Percentiles rank a stretch among this genome's conserved stretches.
Evolutionary conservation across 1,140 invertebrate species (phyloP).

Genomic region (Vollenhovia emeryi): DNA sequence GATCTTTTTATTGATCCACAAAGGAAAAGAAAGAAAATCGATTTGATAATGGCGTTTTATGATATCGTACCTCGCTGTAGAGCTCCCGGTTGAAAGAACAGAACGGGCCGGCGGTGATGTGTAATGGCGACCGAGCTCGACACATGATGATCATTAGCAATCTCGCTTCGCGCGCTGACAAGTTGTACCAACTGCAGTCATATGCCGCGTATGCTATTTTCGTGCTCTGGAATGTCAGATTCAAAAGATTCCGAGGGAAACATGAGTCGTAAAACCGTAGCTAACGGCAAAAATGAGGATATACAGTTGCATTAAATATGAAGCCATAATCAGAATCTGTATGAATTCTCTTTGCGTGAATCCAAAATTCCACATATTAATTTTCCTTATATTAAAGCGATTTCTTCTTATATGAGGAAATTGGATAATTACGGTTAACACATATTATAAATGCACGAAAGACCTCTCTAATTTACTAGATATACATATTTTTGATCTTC

Average conservation of each 20-base stretch:
- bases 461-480: neutral
- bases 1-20: neutral
- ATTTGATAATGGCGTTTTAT: neutral
- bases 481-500: neutral
- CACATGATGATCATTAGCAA: slow-evolving; percentile 75
- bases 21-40: neutral
- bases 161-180: slow-evolving; percentile 60
- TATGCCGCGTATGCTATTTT: slow-evolving; percentile 73
- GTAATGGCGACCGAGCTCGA: slow-evolving; percentile 68
- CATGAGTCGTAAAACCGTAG: neutral
- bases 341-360: neutral
- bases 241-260: slow-evolving; percentile 7
- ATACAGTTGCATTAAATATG: neutral
- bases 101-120: slow-evolving; percentile 76
- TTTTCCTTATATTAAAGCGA: neutral
- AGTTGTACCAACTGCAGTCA: slow-evolving; percentile 75
- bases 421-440: too few relatives aligned
- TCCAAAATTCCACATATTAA: neutral
- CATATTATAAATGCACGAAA: too few relatives aligned
- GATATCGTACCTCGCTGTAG: slow-evolving; percentile 55
- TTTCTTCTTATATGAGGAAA: neutral
- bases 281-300: neutral
- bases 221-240: slow-evolving; percentile 70
- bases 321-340: neutral
- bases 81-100: slow-evolving; percentile 65